Evolutionary conservation across 2,113 vertebrate species (phyloP), one percentile per base, ranked within the genome.

Genomic region (Tachysurus vachellii): DNA sequence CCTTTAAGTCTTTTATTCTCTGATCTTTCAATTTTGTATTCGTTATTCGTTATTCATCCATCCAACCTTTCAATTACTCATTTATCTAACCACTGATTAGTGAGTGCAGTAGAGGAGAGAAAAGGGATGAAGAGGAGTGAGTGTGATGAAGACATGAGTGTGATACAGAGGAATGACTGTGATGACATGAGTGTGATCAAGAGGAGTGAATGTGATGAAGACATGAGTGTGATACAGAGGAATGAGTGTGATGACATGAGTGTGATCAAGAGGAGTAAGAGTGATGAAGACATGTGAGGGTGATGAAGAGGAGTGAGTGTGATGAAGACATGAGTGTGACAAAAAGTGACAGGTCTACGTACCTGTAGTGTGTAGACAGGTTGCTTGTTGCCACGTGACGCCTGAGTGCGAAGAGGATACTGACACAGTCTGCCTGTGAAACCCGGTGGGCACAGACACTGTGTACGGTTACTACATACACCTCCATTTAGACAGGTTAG

Each of bases 401-500:
- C 94, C 92, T 92, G 95, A 80, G 89, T 91, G 73, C 92, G 94
- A 0, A 96, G 93, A 0, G 96, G 95, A 90, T 96, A 95, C 93
- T 98, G 97, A 92, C 97, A 98, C 91, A 97, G 95, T 9, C 97
- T 95, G 0, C 97, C 97, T 0, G 96, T 97, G 93, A 97, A 98
- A 87, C 96, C 96, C 0, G 96, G 95, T 14, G 96, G 97, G 87
- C 97, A 98, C 81, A 96, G 93, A 87, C 97, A 98, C 91, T 97
- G 96, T 88, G 96, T 97, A 87, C 96, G 94, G 6, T 97, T 96
- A 85, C 95, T 96, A 91, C 97, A 98, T 86, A 97, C 95, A n/a
- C 97, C 97, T 64, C 97, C 97, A 42, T 98, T 98, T 95, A 97
- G 94, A 90, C 97, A 98, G 19, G 96, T 97, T 86, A 97, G 93